Evolutionary conservation across 2,888 invertebrate genomes (phyloP).

Genomic region (Polyommatus iphigenia): DNA sequence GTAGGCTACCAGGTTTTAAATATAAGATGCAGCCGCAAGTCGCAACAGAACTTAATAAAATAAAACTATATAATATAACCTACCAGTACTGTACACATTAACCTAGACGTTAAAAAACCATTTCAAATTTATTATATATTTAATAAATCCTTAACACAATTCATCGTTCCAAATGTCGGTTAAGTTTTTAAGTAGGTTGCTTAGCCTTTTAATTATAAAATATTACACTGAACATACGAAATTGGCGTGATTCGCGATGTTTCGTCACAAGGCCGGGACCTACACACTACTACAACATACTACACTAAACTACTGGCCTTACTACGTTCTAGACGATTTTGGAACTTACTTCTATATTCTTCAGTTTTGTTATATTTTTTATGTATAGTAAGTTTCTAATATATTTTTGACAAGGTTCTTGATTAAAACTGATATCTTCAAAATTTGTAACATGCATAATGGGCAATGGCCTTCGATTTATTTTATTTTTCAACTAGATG

Average conservation of each 20-base stretch:
- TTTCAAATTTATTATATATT: not conserved
- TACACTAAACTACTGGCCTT: not conserved
- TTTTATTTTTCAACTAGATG: too few species aligned
- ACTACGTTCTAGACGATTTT: not conserved
- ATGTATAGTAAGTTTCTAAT: too few species aligned
- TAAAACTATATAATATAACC: too few species aligned
- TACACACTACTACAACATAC: slow-evolving; percentile 8
- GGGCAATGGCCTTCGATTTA: too few species aligned
- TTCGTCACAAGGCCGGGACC: slow-evolving; percentile 15
- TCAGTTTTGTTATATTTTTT: too few species aligned
- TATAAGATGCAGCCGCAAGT: too few species aligned
- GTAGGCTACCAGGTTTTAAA: too few species aligned
- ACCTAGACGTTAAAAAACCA: not conserved
- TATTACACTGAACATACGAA: not conserved
- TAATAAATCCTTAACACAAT: not conserved
- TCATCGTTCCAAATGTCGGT: not conserved
- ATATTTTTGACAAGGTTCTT: too few species aligned
- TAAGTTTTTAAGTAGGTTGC: slow-evolving; percentile 10
- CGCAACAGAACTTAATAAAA: too few species aligned
- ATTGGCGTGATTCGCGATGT: slow-evolving; percentile 25
- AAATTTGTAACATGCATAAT: too few species aligned
- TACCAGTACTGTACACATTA: too few species aligned
- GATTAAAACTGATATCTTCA: too few species aligned
- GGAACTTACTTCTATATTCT: not conserved
- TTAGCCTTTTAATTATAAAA: slow-evolving; percentile 9